These are phyloP conservation scores for Spermophilus dauricus DNA, from an alignment of 2,113 vertebrate species.

Conservation along the genomic window DNA sequence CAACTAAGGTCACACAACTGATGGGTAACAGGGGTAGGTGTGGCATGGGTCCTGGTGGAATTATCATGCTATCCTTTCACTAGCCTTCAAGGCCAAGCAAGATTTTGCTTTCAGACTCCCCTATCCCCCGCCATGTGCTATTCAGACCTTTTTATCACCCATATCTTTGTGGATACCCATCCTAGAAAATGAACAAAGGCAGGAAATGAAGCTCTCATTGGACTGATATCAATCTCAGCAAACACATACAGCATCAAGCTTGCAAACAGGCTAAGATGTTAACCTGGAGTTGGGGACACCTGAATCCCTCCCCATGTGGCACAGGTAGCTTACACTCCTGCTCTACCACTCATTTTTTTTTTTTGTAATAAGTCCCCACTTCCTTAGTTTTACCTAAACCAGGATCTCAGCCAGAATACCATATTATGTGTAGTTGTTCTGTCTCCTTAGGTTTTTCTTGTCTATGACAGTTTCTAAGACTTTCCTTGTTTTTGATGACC, in stretches of 20 bases:
- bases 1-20: neutral
- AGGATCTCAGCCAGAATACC: neutral
- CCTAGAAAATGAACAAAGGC: neutral
- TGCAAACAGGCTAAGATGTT: neutral
- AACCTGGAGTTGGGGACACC: neutral
- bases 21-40: neutral
- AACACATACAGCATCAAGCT: neutral
- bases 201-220: accelerated
- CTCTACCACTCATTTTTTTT: too few species aligned
- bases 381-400: neutral
- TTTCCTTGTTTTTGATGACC: neutral
- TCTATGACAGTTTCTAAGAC: neutral
- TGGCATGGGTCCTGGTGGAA: neutral
- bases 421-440: neutral
- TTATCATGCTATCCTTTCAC: neutral
- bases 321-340: neutral
- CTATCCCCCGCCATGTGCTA: too few species aligned
- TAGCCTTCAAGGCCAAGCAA: neutral
- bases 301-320: accelerated
- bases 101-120: neutral
- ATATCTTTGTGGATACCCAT: neutral
- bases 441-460: neutral
- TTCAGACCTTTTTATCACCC: neutral
- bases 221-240: neutral
- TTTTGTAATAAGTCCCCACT: neutral